Percentiles rank a stretch among this genome's conserved stretches.
These are phyloP conservation scores for Poeciliopsis gracilis DNA, from an alignment of 2,797 vertebrate genomes.

Conservation along the genomic window DNA sequence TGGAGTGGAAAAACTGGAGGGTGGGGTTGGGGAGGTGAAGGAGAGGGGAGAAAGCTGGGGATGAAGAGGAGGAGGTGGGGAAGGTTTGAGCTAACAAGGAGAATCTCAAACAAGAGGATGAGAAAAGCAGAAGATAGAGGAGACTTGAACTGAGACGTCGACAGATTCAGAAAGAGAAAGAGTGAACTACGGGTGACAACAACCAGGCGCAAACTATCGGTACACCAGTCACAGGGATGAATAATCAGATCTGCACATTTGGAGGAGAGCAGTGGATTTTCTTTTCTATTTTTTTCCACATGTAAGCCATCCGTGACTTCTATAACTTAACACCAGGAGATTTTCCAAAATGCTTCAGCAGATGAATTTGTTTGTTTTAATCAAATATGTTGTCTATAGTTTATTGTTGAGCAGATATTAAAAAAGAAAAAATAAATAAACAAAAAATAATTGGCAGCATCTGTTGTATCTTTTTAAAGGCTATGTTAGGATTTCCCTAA, in stretches of 20 bases:
- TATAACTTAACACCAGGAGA: too few species aligned
- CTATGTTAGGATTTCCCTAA: background rate
- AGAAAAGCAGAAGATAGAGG: slow-evolving; percentile 77
- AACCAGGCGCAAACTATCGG: slow-evolving; percentile 82
- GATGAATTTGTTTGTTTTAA: background rate
- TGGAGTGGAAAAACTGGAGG: slow-evolving; percentile 61
- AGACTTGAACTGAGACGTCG: slow-evolving; percentile 35
- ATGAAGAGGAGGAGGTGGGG: slow-evolving; percentile 61
- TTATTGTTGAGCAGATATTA: background rate
- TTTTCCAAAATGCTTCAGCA: background rate
- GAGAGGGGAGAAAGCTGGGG: slow-evolving; percentile 13
- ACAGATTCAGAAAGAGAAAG: slow-evolving; percentile 44
- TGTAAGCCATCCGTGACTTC: background rate
- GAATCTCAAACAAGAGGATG: slow-evolving; percentile 86
- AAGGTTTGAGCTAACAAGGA: slow-evolving; percentile 72
- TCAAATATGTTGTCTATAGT: background rate
- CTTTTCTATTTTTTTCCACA: background rate
- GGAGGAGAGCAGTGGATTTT: background rate
- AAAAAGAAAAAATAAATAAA: background rate
- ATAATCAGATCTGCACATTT: slow-evolving; percentile 58
- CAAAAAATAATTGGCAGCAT: background rate
- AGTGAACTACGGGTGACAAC: slow-evolving; percentile 79
- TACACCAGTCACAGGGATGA: slow-evolving; percentile 71
- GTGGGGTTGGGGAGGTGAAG: slow-evolving; percentile 24
- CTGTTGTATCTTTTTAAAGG: background rate